A percentile compares a stretch with the other conserved stretches of the same genome.
Evolutionary conservation across 1,140 invertebrate species (phyloP).

Genomic region (Metopolophium dirhodum): DNA sequence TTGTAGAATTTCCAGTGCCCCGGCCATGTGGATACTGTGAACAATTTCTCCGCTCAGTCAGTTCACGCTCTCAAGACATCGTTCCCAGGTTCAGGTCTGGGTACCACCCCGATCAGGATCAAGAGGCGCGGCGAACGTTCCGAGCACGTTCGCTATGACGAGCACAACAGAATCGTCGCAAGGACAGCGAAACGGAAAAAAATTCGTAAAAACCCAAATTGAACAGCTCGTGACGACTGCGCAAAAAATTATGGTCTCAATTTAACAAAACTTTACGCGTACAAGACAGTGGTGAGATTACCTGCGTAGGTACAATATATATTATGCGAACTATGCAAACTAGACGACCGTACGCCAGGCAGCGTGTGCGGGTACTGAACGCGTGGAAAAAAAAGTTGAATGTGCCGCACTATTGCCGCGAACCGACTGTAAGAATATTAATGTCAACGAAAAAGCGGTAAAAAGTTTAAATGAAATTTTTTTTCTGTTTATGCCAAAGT

Average conservation of each 20-base stretch:
- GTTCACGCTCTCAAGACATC: neutral
- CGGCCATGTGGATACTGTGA: conserved; percentile 18
- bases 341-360: too few species aligned
- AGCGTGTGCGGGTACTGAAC: neutral
- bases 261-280: neutral
- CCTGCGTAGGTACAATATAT: too few species aligned
- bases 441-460: too few species aligned
- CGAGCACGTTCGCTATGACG: neutral
- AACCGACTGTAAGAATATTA: neutral
- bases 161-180: neutral
- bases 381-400: neutral
- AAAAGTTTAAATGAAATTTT: too few species aligned
- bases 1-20: conserved; percentile 7
- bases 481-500: too few species aligned
- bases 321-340: too few species aligned
- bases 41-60: neutral
- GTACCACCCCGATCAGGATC: neutral
- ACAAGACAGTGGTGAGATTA: neutral
- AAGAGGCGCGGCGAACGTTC: neutral
- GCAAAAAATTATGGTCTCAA: too few species aligned
- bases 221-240: neutral
- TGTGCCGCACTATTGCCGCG: neutral
- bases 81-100: neutral
- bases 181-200: neutral
- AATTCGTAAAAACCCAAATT: neutral